These are phyloP conservation scores for Apis dorsata DNA, from an alignment of 1,140 invertebrate genomes.

Conservation along the genomic window DNA sequence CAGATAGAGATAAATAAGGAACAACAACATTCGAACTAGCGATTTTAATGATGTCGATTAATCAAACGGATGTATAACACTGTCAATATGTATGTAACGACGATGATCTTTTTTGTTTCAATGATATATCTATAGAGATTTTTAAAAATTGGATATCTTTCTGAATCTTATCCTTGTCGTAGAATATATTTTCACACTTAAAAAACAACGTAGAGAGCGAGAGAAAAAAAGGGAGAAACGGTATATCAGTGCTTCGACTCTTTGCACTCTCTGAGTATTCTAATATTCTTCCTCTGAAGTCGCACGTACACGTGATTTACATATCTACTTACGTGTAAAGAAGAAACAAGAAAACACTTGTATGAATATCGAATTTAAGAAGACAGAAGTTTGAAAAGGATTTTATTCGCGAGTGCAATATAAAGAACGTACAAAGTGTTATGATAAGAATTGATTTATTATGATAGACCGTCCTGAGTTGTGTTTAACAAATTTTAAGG, in stretches of 20 bases:
- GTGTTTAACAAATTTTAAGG: conserved; percentile 27
- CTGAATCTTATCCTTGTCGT: conserved; percentile 44
- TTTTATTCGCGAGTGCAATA: conserved; percentile 14
- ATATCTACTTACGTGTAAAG: background rate
- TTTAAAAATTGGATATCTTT: conserved; percentile 41
- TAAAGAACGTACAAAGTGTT: conserved; percentile 19
- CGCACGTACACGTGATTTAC: background rate
- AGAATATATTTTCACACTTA: conserved; percentile 53
- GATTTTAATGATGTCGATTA: conserved; percentile 26
- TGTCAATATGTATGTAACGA: conserved; percentile 54
- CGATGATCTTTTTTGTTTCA: conserved; percentile 34
- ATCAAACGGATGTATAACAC: conserved; percentile 38
- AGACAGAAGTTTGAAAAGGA: background rate
- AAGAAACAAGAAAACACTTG: background rate
- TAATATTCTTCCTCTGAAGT: background rate
- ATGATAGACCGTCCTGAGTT: conserved; percentile 44
- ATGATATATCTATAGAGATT: conserved; percentile 35
- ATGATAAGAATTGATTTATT: conserved; percentile 32
- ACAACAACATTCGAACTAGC: conserved; percentile 10
- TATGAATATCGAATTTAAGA: background rate
- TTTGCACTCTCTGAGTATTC: conserved; percentile 13
- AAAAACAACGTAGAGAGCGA: conserved; percentile 10
- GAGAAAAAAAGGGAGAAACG: conserved; percentile 13
- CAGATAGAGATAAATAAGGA: conserved; percentile 8
- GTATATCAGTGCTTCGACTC: conserved; percentile 29